A percentile compares a stretch with the other conserved stretches of the same genome.
Conservation (phyloP, 2,888 invertebrate genomes). For the Tromatobia lineatoria region DNA sequence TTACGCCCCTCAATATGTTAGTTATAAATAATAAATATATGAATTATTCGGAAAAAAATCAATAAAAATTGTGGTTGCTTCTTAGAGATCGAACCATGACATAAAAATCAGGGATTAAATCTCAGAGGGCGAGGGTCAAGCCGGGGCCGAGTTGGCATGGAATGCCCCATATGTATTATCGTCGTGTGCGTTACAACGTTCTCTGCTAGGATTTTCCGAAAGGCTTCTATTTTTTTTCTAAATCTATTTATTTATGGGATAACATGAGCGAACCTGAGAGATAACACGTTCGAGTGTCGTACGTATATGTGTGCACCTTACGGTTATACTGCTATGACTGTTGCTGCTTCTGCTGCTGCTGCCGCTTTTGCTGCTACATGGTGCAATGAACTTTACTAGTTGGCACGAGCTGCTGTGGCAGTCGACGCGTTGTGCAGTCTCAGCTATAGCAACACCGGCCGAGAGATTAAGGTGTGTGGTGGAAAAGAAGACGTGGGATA, state of each 20-base stretch:
- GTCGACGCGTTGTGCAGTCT: slow-evolving; percentile 50
- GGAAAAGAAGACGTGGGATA: slow-evolving; percentile 20
- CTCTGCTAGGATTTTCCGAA: background rate
- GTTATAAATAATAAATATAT: too few relatives aligned
- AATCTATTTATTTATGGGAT: slow-evolving; percentile 62
- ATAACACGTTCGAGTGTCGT: slow-evolving; percentile 29
- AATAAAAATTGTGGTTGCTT: too few relatives aligned
- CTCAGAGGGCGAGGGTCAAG: too few relatives aligned
- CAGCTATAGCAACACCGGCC: slow-evolving; percentile 49
- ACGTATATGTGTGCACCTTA: slow-evolving; percentile 49
- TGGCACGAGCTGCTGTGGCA: slow-evolving; percentile 65
- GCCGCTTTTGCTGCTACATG: slow-evolving; percentile 37
- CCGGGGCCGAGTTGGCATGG: too few relatives aligned
- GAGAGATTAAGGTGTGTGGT: slow-evolving; percentile 42
- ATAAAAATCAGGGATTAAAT: too few relatives aligned
- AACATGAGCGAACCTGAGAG: slow-evolving; percentile 38
- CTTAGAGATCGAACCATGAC: too few relatives aligned
- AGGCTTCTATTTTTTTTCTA: slow-evolving; percentile 16
- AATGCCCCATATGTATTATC: slow-evolving; percentile 8
- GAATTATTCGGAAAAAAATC: too few relatives aligned
- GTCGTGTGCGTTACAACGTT: background rate
- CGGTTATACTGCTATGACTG: slow-evolving; percentile 40
- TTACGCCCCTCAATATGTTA: too few relatives aligned
- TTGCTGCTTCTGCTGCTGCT: slow-evolving; percentile 13
- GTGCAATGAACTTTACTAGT: slow-evolving; percentile 75